A percentile compares a stretch with the other conserved stretches of the same genome.
Conservation (phyloP, 2,113 vertebrate species). For the Macroglossus sobrinus region DNA sequence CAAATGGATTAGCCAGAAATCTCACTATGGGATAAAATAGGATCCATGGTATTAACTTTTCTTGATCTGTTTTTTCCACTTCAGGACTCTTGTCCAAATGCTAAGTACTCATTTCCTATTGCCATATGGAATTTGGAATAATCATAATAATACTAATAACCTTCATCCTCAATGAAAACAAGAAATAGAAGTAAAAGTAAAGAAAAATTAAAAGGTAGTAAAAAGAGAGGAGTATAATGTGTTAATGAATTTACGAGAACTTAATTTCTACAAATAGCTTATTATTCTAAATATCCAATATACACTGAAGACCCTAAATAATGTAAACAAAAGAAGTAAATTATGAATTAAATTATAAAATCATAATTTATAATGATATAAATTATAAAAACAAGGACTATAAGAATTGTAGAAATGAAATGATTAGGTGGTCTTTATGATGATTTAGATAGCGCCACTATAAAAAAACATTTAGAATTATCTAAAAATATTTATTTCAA, state of each 20-base stretch:
- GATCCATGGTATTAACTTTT: neutral
- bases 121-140: neutral
- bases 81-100: neutral
- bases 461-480: neutral
- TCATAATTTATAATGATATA: neutral
- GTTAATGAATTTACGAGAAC: neutral
- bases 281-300: neutral
- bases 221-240: neutral
- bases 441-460: neutral
- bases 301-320: neutral
- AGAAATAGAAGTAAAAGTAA: neutral
- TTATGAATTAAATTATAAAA: neutral
- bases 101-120: neutral
- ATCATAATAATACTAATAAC: neutral
- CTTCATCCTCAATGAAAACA: neutral
- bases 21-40: neutral
- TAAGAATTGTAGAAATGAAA: neutral
- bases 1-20: neutral
- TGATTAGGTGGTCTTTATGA: neutral
- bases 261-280: neutral
- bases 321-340: neutral
- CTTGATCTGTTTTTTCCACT: neutral
- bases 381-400: neutral
- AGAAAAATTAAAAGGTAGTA: neutral
- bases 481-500: neutral